Evolutionary conservation across 2,888 invertebrate genomes (phyloP), one percentile per base, ranked within the genome.

Genomic region (Eupithecia tripunctaria): DNA sequence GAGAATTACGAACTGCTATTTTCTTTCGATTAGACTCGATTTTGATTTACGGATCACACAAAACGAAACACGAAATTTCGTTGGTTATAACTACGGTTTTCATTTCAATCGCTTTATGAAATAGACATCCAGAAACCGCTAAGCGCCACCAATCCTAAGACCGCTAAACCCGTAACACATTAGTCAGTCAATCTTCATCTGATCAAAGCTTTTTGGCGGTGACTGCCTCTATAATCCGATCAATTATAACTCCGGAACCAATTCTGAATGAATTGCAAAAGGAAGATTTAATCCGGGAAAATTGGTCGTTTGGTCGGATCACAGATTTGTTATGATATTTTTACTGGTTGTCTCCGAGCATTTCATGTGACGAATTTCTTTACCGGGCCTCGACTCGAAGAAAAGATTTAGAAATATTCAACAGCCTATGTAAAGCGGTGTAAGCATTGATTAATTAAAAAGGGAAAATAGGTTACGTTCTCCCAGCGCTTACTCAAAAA

Each of bases 201-300:
- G 56, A 4, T 25, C 14, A 56, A 14, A 12, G 51, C 12, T 56
- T 56, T 56, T 56, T 56, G 47, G n/a, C 25, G 12, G 56, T 25
- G 14, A 12, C 25, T 25, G 25, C 25, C 2, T 4, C 25, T 56
- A 90, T 92, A 92, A 93, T 91, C 89, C 91, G 89, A 93, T 93
- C 91, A 92, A 93, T 93, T 93, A 92, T 92, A 88, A 87, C 88
- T 85, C 81, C 81, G 88, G 89, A 87, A 85, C 86, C 89, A 88
- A 89, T 90, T 81, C 85, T 81, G 72, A 85, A 84, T 76, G 77
- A 84, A 88, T 88, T 89, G 88, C 85, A 89, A 88, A 86, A 82
- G 85, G 84, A 88, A 85, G 85, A 86, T 88, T 89, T 86, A 85
- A 88, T 85, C 78, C 80, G 71, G 76, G 82, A 72, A 74, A 75